Evolutionary conservation across 2,113 vertebrate genomes (phyloP), one percentile per base, ranked within the genome.

Genomic region (Neodon shergylaensis): DNA sequence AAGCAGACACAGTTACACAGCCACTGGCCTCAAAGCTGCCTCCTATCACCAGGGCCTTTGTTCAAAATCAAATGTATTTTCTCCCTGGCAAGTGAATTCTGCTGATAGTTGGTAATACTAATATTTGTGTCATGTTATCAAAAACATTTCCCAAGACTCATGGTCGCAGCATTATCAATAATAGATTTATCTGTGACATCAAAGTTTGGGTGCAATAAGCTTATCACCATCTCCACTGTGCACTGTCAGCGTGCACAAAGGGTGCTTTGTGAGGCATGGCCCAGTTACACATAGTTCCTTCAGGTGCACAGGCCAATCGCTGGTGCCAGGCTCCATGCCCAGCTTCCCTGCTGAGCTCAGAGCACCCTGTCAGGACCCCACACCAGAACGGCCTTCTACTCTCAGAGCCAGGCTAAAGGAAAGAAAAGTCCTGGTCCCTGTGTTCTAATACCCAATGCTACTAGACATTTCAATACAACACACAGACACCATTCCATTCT

Each of bases 191-290:
- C 98, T 98, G 97, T 98, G 95, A 92, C 97, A 98, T 98, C 98
- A 98, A 97, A 98, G 98, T 98, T 98, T 97, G 98, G 96, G 98
- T 99, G 97, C 98, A 99, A 99, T 99, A 98, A 99, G 98, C 98
- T 98, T 99, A 99, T 99, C 99, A 97, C 98, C 98, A 94, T 79
- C 96, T 13, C 94, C n/a, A 95, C 42, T 44, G 22, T 92, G 98
- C 84, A 99, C 98, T 97, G 97, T 97, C 97, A 96, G 97, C 97
- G 28, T 95, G 97, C 98, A 98, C 98, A 98, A 97, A 98, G 89
- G 82, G 95, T 98, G 96, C 99, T 98, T 97, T 94, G 98, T 98
- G 97, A 96, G 96, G 73, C 42, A 12, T 63, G 68, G 89, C 82
- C 88, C 88, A 78, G 68, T 52, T 26, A 78, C n/a, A 86, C 94